These are phyloP conservation scores for Ploceus nigricollis DNA, from an alignment of 2,113 vertebrate species.

Conservation along the genomic window DNA sequence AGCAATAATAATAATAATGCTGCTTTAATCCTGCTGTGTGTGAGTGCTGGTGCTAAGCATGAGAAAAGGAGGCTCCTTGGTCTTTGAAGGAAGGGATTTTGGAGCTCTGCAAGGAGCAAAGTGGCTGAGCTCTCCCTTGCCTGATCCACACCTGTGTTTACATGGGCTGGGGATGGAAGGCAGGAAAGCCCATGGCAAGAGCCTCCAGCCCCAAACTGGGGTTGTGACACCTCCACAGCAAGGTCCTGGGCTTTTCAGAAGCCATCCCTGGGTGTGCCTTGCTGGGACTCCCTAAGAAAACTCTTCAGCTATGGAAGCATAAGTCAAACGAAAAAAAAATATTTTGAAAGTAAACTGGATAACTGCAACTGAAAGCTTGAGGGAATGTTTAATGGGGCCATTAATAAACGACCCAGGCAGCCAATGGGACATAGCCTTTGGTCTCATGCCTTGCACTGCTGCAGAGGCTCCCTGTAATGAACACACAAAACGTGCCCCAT, in stretches of 20 bases:
- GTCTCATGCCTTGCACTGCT: conserved; percentile 17
- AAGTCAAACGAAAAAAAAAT: neutral
- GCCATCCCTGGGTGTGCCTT: neutral
- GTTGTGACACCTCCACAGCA: neutral
- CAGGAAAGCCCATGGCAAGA: neutral
- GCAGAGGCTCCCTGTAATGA: conserved; percentile 24
- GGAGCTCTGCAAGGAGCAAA: neutral
- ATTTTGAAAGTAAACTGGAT: neutral
- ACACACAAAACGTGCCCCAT: conserved; percentile 39
- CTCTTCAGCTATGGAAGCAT: neutral
- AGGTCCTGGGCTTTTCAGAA: neutral
- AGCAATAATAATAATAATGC: neutral
- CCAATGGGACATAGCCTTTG: conserved; percentile 23
- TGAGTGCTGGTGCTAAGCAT: neutral
- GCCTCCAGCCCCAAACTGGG: neutral
- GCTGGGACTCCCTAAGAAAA: neutral
- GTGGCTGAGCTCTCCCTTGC: neutral
- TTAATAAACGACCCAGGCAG: conserved; percentile 45
- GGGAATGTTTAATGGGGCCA: conserved; percentile 30
- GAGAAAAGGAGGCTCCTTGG: neutral
- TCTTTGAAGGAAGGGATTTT: neutral
- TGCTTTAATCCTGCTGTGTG: neutral
- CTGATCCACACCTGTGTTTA: neutral
- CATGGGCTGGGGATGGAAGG: neutral
- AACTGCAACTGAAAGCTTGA: conserved; percentile 31